Evolutionary conservation across 2,113 vertebrate genomes (phyloP).

Genomic region (Protobothrops mucrosquamatus): DNA sequence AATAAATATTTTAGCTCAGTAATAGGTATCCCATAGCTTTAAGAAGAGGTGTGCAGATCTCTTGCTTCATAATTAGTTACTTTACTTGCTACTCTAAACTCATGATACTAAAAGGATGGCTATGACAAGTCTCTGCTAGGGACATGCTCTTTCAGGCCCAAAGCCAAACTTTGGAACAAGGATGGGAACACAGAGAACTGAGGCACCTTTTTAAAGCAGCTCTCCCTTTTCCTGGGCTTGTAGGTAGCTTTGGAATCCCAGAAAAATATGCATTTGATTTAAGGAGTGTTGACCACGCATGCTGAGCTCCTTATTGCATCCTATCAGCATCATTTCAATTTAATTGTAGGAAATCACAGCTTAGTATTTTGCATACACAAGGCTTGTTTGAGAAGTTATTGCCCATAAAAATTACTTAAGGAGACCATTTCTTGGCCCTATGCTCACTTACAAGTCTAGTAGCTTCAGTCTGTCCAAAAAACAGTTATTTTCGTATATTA

Average conservation of each 20-base stretch:
- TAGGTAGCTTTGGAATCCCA: neutral
- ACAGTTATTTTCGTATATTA: neutral
- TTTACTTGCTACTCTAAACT: neutral
- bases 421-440: neutral
- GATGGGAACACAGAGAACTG: neutral
- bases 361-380: neutral
- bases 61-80: neutral
- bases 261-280: neutral
- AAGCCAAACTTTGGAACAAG: neutral
- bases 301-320: neutral
- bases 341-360: neutral
- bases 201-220: neutral
- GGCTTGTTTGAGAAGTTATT: neutral
- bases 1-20: neutral
- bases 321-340: neutral
- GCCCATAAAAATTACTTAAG: neutral
- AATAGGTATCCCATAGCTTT: neutral
- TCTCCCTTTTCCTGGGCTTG: neutral
- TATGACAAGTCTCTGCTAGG: neutral
- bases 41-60: neutral
- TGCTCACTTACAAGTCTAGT: neutral
- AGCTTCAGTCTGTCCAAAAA: neutral
- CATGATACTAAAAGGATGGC: neutral
- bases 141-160: neutral
- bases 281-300: neutral